Conservation (phyloP, 2,888 invertebrate species). For the Brachyopa scutellaris region DNA sequence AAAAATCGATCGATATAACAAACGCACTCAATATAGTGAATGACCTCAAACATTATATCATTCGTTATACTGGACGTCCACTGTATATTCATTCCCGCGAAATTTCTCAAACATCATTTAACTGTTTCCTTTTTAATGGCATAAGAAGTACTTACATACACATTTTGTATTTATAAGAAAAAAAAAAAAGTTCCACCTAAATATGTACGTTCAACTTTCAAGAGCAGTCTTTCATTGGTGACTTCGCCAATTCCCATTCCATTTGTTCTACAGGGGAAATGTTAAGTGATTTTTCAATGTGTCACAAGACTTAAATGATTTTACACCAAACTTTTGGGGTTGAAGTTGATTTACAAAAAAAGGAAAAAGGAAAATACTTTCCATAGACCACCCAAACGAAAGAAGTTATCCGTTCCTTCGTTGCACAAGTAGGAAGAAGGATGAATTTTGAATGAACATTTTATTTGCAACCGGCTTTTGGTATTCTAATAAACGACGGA, state of each 20-base stretch:
- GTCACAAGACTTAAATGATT: constrained; percentile 62
- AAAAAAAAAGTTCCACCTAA: too few relatives aligned
- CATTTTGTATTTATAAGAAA: too few relatives aligned
- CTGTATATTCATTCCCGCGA: too few relatives aligned
- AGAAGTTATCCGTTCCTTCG: neutral
- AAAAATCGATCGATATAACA: too few relatives aligned
- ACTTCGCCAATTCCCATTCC: constrained; percentile 55
- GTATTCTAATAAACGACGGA: constrained; percentile 21
- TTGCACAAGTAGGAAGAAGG: neutral
- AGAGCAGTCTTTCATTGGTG: constrained; percentile 25
- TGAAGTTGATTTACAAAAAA: constrained; percentile 21
- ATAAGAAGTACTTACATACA: too few relatives aligned
- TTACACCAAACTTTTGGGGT: constrained; percentile 43
- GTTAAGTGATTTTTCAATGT: constrained; percentile 67
- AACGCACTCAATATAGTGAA: too few relatives aligned
- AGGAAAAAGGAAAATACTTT: neutral
- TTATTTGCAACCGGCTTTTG: constrained; percentile 36
- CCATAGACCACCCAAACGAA: neutral
- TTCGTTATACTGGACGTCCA: too few relatives aligned
- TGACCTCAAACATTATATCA: too few relatives aligned
- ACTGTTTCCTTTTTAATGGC: too few relatives aligned
- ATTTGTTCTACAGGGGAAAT: constrained; percentile 62
- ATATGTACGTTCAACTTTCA: too few relatives aligned
- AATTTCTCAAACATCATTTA: too few relatives aligned
- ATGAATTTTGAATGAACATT: constrained; percentile 40